Base-by-base conservation (phyloP, 1,140 invertebrate species). In the Trachymyrmex septentrionalis region DNA sequence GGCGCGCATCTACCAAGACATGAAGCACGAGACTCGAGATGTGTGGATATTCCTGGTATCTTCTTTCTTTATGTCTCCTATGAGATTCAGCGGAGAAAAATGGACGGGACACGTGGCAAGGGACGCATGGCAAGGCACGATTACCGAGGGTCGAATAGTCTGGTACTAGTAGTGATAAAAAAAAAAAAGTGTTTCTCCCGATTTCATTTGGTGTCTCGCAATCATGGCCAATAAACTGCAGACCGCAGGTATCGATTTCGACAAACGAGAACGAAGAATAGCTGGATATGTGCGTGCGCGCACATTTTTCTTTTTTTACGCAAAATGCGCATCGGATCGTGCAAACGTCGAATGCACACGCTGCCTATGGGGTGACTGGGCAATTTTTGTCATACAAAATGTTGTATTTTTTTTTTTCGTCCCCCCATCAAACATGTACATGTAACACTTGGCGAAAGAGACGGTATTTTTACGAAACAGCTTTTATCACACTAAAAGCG, bases 251-350 rank as follows among this genome's bases (percentile, higher is more conserved):
- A 90, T 90, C 85, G 88, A 90, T 90, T 90, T 90, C 85, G 66
- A 63, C 87, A 90, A 90, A 90, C 88, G 77, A 78, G 85, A 59
- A 78, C n/a, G 78, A 89, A 90, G 85, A 90, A 87, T 84, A 82
- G 77, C n/a, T 16, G 48, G 34, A 14, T 38, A 44, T 19, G 30
- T 55, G 44, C 19, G 1, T 69, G 55, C 38, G 16, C 48, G 66
- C 50, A 44, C 69, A n/a, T 53, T 7, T 73, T 86, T 86, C 81
- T 27, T 69, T 86, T 86, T 86, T 27, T 69, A 50, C 57, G 50
- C 44, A 53, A 66, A 86, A 76, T 55, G 72, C 87, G 82, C 87
- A 77, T 87, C 30, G 34, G n/a, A 12, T 73, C 71, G 53, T 57
- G 71, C 71, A 55, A 38, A 38, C 14, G 30, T 61, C 14, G 19